phyloP scores from a whole-genome alignment of 1,140 invertebrate genomes.

The Hesperophylax magnus region DNA sequence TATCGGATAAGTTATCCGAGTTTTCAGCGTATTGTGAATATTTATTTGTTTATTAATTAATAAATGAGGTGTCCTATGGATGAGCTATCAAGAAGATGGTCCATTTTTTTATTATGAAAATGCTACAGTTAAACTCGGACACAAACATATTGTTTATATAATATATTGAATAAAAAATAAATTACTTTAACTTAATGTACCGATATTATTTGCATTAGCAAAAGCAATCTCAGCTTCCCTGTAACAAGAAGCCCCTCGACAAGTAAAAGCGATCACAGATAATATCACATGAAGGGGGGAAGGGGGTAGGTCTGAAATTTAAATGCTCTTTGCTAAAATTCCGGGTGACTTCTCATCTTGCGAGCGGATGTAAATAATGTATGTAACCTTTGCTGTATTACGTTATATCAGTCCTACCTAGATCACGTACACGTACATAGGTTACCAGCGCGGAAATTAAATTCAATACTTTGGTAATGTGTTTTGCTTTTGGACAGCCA shows the following conservation, averaged over 20 bases:
- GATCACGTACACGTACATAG: slow-evolving; percentile 35
- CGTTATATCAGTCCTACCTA: not conserved
- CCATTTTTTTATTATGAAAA: too few species aligned
- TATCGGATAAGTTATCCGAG: too few species aligned
- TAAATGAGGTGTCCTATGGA: too few species aligned
- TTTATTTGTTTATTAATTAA: too few species aligned
- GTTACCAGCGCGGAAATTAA: slow-evolving; percentile 57
- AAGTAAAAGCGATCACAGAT: slow-evolving; percentile 26
- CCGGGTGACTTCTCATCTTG: slow-evolving; percentile 29
- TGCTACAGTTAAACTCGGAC: too few species aligned
- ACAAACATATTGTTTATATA: too few species aligned
- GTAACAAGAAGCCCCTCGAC: slow-evolving; percentile 6
- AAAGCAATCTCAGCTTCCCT: not conserved
- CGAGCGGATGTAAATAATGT: slow-evolving; percentile 58
- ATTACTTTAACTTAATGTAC: too few species aligned
- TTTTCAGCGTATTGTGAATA: too few species aligned
- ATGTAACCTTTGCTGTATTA: slow-evolving; percentile 54
- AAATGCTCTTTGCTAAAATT: slow-evolving; percentile 31
- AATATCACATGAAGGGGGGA: slow-evolving; percentile 23
- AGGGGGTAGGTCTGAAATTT: slow-evolving; percentile 37
- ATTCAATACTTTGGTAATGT: slow-evolving; percentile 58
- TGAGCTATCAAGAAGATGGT: too few species aligned
- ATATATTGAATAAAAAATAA: too few species aligned
- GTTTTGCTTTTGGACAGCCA: slow-evolving; percentile 50
- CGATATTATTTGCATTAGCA: too few species aligned